Base-by-base conservation (phyloP, 2,113 vertebrate species). In the Trematomus loennbergii region DNA sequence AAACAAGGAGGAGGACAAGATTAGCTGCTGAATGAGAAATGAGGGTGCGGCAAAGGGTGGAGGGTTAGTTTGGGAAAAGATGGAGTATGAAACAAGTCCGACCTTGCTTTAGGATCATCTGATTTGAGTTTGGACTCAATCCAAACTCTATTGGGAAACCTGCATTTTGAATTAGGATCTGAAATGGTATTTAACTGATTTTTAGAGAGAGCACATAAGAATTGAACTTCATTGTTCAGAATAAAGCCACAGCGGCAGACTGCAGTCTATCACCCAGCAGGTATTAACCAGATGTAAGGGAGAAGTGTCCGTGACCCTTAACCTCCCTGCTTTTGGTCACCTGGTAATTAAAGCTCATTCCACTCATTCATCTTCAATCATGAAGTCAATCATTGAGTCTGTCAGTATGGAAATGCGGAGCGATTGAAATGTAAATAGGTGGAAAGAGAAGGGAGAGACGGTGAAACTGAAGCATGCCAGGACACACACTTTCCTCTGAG, bases 1-100 rank as follows among this genome's bases (percentile, higher is more conserved):
- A 79, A 82, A 78, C 67, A 61, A 75, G 81, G 66, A 81, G 75
- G 81, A 33, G 70, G 85, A 78, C 29, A 17, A 83, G 76, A 86
- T 89, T 86, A 86, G 81, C 57, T 53, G 59, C 55, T 64, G 59
- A 78, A 82, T 52, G 75, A 58, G 60, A 65, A 22, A 50, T 53
- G 64, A 49, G 54, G 77, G 64, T 74, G 69, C 18, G 74, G 16
- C 16, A 55, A 5, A 12, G 1, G 59, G 22, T 17, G 18, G 22
- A 43, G 43, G 18, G n/a, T 29, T 8, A 9, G n/a, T 18, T 33
- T 43, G 29, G 33, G n/a, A 33, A 64, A 79, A 68, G 36, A 69
- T 40, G 17, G 43, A 55, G 25, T 46, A 46, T 43, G 13, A 69
- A 59, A 25, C 46, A 43, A 40, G 52, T 59, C 7, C 4, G 29